These are phyloP conservation scores for Drosophila tani DNA, from an alignment of 1,140 invertebrate genomes.

Conservation along the genomic window DNA sequence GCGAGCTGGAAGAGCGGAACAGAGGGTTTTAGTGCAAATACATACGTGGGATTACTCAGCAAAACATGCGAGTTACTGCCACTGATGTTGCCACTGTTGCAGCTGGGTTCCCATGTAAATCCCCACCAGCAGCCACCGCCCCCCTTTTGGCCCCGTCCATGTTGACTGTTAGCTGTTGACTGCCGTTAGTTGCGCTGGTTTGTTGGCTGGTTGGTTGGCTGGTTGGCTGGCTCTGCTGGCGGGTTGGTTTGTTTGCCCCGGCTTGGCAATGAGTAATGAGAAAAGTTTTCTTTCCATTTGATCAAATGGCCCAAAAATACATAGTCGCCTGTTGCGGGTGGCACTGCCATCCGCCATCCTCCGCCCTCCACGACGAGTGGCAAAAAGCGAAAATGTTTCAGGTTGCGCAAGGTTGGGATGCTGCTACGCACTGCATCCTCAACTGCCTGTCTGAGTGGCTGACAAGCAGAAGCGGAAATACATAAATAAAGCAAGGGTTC, in stretches of 20 bases:
- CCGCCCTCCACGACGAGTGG: conserved; percentile 9
- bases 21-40: conserved; percentile 57
- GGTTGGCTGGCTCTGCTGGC: conserved; percentile 2
- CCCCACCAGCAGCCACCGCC: conserved; percentile 51
- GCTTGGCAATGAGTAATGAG: conserved; percentile 81
- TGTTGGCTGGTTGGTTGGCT: conserved; percentile 51
- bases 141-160: conserved; percentile 7
- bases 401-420: conserved; percentile 23
- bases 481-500: conserved; percentile 34
- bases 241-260: conserved; percentile 58
- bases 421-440: conserved; percentile 68
- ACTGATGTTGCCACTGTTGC: conserved; percentile 58
- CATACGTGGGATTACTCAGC: conserved; percentile 77
- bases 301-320: conserved; percentile 80
- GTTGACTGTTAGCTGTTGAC: conserved; percentile 81
- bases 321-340: conserved; percentile 57
- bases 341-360: conserved; percentile 2
- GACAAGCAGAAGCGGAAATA: conserved; percentile 29
- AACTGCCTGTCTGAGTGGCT: conserved; percentile 47
- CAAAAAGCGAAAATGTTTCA: conserved; percentile 26
- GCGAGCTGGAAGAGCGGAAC: conserved; percentile 41
- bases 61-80: conserved; percentile 67
- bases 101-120: conserved; percentile 77
- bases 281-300: conserved; percentile 82
- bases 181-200: conserved; percentile 76